phyloP scores from a whole-genome alignment of 2,113 vertebrate genomes.

The Atlantisia rogersi region DNA sequence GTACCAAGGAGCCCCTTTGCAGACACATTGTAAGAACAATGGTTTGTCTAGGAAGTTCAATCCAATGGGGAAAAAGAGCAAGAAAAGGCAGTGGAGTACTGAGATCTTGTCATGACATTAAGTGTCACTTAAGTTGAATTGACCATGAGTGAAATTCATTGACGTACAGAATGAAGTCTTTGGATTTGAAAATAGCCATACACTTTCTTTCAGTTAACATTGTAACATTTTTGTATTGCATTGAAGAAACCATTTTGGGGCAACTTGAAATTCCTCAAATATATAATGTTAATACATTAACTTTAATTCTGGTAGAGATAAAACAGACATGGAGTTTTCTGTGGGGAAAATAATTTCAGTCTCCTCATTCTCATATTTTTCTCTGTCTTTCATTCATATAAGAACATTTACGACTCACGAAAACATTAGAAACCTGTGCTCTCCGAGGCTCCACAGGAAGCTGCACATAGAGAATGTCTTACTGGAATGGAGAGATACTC shows the following conservation, averaged over 20 bases:
- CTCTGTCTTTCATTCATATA: background rate
- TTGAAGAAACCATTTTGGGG: background rate
- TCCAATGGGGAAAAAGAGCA: background rate
- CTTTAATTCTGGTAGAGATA: background rate
- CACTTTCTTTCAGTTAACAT: background rate
- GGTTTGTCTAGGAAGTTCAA: background rate
- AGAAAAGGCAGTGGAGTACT: background rate
- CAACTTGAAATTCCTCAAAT: background rate
- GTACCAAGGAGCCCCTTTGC: background rate
- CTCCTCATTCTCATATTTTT: background rate
- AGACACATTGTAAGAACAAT: background rate
- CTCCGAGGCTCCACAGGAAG: background rate
- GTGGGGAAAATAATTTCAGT: background rate
- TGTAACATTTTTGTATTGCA: background rate
- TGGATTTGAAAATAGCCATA: background rate
- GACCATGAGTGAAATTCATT: background rate
- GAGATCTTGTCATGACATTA: background rate
- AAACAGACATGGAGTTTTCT: background rate
- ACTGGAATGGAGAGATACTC: background rate
- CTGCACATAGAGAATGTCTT: background rate
- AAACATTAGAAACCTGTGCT: background rate
- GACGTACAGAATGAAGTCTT: background rate
- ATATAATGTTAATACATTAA: background rate
- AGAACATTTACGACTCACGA: background rate
- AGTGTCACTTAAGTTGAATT: background rate